Base-by-base conservation (phyloP, 2,888 invertebrate species). In the Phyto melanocephala region DNA sequence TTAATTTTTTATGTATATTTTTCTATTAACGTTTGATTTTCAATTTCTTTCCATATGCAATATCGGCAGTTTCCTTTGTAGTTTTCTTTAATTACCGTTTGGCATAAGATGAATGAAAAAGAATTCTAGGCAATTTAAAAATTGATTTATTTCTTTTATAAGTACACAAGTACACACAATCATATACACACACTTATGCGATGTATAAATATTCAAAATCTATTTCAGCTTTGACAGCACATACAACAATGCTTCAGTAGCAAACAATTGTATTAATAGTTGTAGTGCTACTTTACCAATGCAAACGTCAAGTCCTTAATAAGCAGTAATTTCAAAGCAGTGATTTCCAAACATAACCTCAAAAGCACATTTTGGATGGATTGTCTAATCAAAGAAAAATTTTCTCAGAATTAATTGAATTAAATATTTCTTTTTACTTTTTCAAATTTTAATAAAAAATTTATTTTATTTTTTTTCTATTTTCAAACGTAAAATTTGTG, bases 251-350 rank as follows among this genome's bases (percentile, higher is more conserved):
- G 10, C 20, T 42, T 1, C 58, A 47, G 15, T 17, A 50, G 67
- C n/a, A 24, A 33, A 17, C 33, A 50, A 68, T 65, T 68, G 47
- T 60, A 15, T 56, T 35, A 35, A 22, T 54, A n/a, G 45, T 28
- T n/a, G 10, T 17, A 2, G 15, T 8, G 20, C 62, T 63, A 6
- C n/a, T 50, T n/a, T 24, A 17, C 17, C 35, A 76, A 65, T 45
- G 37, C 54, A 63, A 54, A 70, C 54, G 54, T 52, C 22, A 52
- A 42, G 50, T 76, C 7, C 52, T 63, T 54, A 47, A 63, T 47
- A 70, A 63, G 20, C 56, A 70, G 63, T 37, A 10, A 35, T 24
- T 70, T 54, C n/a, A 60, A 28, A 6, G 28, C 28, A 28, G 28
- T 28, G 6, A 28, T 28, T 28, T 5, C 6, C 3, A 28, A 28